phyloP scores from a whole-genome alignment of 2,797 vertebrate species.

The Nyctalus aviator region DNA sequence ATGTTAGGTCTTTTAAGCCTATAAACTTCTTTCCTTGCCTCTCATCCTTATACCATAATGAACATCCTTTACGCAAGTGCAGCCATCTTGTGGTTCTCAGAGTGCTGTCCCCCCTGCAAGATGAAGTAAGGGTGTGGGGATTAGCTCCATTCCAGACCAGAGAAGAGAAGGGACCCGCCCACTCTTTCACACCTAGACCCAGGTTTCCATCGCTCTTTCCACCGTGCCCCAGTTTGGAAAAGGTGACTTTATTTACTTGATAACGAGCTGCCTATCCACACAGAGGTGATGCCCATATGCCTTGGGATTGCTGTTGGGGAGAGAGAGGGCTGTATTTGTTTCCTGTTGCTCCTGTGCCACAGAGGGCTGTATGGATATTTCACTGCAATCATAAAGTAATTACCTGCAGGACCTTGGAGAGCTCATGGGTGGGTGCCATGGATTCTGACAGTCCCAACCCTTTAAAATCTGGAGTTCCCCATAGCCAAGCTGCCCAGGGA shows the following conservation, averaged over 20 bases:
- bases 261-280: background rate
- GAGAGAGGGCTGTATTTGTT: background rate
- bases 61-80: background rate
- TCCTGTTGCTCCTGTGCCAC: background rate
- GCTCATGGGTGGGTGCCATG: background rate
- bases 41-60: background rate
- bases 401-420: background rate
- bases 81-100: background rate
- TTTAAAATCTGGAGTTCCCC: background rate
- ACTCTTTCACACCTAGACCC: background rate
- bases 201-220: background rate
- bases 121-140: background rate
- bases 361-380: background rate
- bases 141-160: background rate
- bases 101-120: background rate
- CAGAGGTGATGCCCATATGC: background rate
- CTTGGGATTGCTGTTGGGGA: background rate
- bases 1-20: background rate
- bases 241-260: background rate
- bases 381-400: background rate
- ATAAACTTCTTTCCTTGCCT: background rate
- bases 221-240: background rate
- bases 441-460: background rate
- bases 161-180: background rate
- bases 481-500: background rate